Evolutionary conservation across 2,113 vertebrate genomes (phyloP).

Genomic region (Melospiza melodia): DNA sequence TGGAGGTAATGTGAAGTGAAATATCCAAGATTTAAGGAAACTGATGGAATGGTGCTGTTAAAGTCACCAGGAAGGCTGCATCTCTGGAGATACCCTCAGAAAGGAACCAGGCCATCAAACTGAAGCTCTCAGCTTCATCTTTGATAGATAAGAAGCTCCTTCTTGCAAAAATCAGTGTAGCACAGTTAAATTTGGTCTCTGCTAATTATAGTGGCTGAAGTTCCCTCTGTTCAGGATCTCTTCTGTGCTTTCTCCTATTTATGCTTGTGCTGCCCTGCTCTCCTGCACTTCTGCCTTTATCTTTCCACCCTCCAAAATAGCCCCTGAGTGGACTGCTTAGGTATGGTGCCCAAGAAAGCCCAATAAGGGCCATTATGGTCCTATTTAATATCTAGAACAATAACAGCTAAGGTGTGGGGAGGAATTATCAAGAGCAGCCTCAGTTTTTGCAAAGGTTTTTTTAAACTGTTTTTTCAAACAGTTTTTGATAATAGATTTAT

Average conservation of each 20-base stretch:
- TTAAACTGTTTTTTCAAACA: neutral
- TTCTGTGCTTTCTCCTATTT: neutral
- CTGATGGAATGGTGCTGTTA: slow-evolving; percentile 24
- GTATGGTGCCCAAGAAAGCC: neutral
- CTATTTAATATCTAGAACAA: neutral
- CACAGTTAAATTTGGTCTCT: neutral
- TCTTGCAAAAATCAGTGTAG: slow-evolving; percentile 25
- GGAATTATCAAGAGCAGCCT: neutral
- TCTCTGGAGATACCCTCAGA: slow-evolving; percentile 38
- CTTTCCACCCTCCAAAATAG: neutral
- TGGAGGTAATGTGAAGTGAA: slow-evolving; percentile 51
- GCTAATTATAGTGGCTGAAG: neutral
- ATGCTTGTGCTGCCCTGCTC: neutral
- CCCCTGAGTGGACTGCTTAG: neutral
- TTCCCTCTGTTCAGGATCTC: neutral
- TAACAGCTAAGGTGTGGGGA: neutral
- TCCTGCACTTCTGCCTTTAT: neutral
- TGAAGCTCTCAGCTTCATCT: slow-evolving; percentile 25
- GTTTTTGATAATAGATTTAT: neutral
- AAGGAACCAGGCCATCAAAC: slow-evolving; percentile 40
- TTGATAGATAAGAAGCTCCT: slow-evolving; percentile 19
- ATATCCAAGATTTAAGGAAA: slow-evolving; percentile 50
- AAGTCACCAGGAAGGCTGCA: slow-evolving; percentile 22
- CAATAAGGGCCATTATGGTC: neutral
- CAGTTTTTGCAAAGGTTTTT: neutral